These are phyloP conservation scores for Apis laboriosa DNA, from an alignment of 1,140 invertebrate species.

Conservation along the genomic window DNA sequence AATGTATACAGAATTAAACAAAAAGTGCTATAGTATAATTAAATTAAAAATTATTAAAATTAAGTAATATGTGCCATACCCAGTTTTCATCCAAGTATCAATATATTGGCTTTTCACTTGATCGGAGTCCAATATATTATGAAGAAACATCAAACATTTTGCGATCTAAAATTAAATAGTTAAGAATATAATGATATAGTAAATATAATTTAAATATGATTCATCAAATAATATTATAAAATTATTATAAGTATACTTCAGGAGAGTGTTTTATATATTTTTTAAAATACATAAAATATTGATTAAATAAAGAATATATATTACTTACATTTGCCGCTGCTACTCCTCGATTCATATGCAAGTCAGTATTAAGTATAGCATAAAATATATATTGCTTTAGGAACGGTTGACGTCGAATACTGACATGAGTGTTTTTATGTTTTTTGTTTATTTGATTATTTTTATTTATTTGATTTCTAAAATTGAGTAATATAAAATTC, in stretches of 20 bases:
- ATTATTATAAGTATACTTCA: too few relatives aligned
- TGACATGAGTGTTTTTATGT: background rate
- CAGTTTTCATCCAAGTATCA: constrained; percentile 56
- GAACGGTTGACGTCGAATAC: background rate
- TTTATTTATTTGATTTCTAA: background rate
- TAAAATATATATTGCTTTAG: constrained; percentile 64
- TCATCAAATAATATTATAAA: too few relatives aligned
- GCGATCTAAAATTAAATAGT: constrained; percentile 56
- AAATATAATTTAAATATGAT: too few relatives aligned
- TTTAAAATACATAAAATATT: too few relatives aligned
- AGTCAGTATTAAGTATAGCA: constrained; percentile 65
- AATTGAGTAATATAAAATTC: background rate
- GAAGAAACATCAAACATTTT: constrained; percentile 53
- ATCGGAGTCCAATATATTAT: constrained; percentile 50
- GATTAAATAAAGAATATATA: background rate
- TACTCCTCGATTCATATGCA: constrained; percentile 51
- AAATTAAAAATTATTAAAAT: background rate
- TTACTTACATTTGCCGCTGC: constrained; percentile 43
- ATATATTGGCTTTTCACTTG: constrained; percentile 46
- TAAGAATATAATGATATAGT: too few relatives aligned
- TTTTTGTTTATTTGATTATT: constrained; percentile 8
- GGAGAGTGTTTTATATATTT: too few relatives aligned
- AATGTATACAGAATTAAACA: background rate
- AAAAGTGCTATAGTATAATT: background rate
- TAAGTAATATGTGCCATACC: constrained; percentile 51